A percentile compares a stretch with the other conserved stretches of the same genome.
These are phyloP conservation scores for Protodeltote pygarga DNA, from an alignment of 2,888 invertebrate genomes.

Conservation along the genomic window DNA sequence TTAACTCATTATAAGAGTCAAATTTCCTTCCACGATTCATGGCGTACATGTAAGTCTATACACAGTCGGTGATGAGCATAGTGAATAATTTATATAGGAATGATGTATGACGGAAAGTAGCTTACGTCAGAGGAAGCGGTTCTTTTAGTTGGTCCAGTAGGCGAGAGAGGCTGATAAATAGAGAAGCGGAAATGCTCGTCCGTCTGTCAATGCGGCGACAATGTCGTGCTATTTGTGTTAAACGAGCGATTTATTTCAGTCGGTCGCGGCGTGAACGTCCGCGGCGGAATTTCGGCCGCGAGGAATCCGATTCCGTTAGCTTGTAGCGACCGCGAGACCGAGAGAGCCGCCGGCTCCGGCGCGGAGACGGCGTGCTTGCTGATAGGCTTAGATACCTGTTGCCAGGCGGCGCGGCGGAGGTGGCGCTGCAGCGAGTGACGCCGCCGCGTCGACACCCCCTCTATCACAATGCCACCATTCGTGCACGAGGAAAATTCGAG, in stretches of 20 bases:
- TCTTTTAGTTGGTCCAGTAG: conserved; percentile 56
- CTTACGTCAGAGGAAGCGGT: conserved; percentile 72
- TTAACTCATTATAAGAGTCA: conserved; percentile 44
- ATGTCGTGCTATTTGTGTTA: conserved; percentile 85
- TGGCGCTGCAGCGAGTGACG: conserved; percentile 49
- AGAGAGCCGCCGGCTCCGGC: conserved; percentile 45
- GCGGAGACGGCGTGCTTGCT: conserved; percentile 45
- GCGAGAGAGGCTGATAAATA: conserved; percentile 65
- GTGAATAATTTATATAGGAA: conserved; percentile 57
- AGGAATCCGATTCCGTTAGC: conserved; percentile 83
- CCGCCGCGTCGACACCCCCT: conserved; percentile 62
- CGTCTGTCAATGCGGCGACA: conserved; percentile 83
- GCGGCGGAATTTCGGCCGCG: conserved; percentile 83
- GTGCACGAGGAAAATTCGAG: conserved; percentile 83
- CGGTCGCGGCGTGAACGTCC: conserved; percentile 84
- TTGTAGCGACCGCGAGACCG: conserved; percentile 54
- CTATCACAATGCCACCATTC: conserved; percentile 70
- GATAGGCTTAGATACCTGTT: conserved; percentile 55
- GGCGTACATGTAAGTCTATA: conserved; percentile 53
- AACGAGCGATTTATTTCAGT: conserved; percentile 86
- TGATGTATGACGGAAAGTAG: conserved; percentile 64
- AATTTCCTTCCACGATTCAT: conserved; percentile 46
- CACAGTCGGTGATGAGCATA: conserved; percentile 39
- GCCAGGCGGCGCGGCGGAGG: conserved; percentile 48
- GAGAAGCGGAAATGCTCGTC: conserved; percentile 82